phyloP scores from a whole-genome alignment of 2,888 invertebrate genomes.

The Flabesymbios commensalis region DNA sequence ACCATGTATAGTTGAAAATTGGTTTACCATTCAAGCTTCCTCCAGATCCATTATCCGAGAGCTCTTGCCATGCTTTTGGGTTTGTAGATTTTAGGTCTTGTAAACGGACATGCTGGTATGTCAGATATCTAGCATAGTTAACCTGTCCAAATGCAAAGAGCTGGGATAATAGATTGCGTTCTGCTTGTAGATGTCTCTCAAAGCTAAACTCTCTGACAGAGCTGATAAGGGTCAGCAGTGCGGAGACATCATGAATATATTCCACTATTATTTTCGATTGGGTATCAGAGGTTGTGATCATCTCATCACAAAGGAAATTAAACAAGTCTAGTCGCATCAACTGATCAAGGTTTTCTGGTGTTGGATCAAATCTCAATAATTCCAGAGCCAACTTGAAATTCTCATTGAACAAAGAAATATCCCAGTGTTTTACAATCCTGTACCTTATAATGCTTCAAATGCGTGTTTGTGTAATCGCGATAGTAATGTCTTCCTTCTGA shows the following conservation, averaged over 20 bases:
- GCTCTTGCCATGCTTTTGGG: background rate
- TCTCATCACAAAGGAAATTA: background rate
- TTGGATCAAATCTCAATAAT: background rate
- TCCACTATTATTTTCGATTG: background rate
- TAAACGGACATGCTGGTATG: background rate
- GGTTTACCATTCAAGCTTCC: background rate
- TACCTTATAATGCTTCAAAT: background rate
- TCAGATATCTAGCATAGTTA: conserved; percentile 2
- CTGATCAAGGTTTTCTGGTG: background rate
- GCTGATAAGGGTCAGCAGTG: too few species aligned
- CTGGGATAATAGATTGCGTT: background rate
- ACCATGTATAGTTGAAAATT: background rate
- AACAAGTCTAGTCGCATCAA: background rate
- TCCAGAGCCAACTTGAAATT: background rate
- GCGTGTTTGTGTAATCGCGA: background rate
- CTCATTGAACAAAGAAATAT: background rate
- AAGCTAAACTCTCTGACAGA: too few species aligned
- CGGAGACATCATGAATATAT: too few species aligned
- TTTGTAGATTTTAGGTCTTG: background rate
- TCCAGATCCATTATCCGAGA: background rate
- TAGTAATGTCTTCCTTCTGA: background rate
- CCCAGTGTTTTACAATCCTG: background rate
- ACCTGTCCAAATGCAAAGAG: background rate
- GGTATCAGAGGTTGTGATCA: background rate
- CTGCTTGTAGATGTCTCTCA: background rate